Base-by-base conservation (phyloP, 1,140 invertebrate genomes). In the Portunus trituberculatus region DNA sequence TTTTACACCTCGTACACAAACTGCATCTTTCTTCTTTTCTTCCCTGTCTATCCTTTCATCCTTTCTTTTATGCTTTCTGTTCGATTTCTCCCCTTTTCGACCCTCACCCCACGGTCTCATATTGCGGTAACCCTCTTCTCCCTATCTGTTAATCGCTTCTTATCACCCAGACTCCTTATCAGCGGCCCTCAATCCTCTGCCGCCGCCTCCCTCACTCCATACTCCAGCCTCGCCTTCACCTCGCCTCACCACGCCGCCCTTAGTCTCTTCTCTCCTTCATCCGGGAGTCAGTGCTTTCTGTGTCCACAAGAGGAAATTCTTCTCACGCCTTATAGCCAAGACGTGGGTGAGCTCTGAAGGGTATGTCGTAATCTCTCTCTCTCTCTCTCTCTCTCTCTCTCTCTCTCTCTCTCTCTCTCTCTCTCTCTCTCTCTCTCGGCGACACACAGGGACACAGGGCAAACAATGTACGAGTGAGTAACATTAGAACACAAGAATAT, bases 401-500 rank as follows among this genome's bases (percentile, higher is more conserved):
- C 67, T 76, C 67, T 76, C 67, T 76, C 67, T 76, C 67, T 76
- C 67, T 76, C 67, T 76, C 67, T 59, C 52, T 59, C 52, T 59
- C 52, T 59, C 52, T 59, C 52, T 59, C 52, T 59, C 52, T 59
- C 52, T 59, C 52, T 59, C 52, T 59, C 52, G 67, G 67, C 10
- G n/a, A 25, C 20, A n/a, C 67, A 10, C 12, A 59, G 67, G 67
- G 67, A 76, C 67, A 76, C 20, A 76, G 67, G 20, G 67, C 67
- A 76, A 76, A 76, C 67, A 76, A n/a, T 76, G 67, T 76, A 25
- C n/a, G 16, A 20, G 67, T 76, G 67, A 76, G 67, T 76, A 76
- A 76, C 67, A n/a, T n/a, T n/a, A 76, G 67, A 76, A 76, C 67
- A n/a, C 67, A 76, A 76, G 67, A 76, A 76, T 76, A 76, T 76